Percentiles rank a stretch among this genome's conserved stretches.
These are phyloP conservation scores for Lepidostoma basale DNA, from an alignment of 1,140 invertebrate genomes.

Conservation along the genomic window DNA sequence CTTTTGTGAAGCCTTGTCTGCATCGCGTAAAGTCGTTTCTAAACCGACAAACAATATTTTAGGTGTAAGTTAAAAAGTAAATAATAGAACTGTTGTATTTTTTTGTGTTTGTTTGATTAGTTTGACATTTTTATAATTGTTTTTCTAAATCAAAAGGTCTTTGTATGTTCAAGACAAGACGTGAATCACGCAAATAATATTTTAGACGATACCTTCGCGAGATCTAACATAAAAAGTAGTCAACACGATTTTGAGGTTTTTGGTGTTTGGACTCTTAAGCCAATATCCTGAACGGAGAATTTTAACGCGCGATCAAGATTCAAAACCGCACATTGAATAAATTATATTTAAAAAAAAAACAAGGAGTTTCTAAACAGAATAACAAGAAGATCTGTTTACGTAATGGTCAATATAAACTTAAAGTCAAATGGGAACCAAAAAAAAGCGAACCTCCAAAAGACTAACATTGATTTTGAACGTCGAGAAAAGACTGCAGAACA, in stretches of 20 bases:
- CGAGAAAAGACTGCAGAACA: no score
- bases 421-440: no score
- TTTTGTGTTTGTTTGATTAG: no score
- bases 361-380: no score
- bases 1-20: conserved; percentile 14
- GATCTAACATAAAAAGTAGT: conserved; percentile 11
- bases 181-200: conserved; percentile 21
- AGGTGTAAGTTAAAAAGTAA: not conserved
- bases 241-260: conserved; percentile 10
- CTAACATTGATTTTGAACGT: no score
- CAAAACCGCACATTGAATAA: no score
- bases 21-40: not conserved
- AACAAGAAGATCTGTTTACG: no score
- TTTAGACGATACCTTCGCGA: not conserved
- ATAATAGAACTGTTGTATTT: not conserved
- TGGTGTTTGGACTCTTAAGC: not conserved
- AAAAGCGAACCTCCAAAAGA: no score
- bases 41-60: not conserved
- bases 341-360: no score
- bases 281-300: no score
- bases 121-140: not conserved
- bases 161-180: not conserved
- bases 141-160: not conserved
- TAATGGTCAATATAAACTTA: no score
- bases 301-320: no score